These are phyloP conservation scores for Platycheirus albimanus DNA, from an alignment of 2,888 invertebrate genomes.

Conservation along the genomic window DNA sequence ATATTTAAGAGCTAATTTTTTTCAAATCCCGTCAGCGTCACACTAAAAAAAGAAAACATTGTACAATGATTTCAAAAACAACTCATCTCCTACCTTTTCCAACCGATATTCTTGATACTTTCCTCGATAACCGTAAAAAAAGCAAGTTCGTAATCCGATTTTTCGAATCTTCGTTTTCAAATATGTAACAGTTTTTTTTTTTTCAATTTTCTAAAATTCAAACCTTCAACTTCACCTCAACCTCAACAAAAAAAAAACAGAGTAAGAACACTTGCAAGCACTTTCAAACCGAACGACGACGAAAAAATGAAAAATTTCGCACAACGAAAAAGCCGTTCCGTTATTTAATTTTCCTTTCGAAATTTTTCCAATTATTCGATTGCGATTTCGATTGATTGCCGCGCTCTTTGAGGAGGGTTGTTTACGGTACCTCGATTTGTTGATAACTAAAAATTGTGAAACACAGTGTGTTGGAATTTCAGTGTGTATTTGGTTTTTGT, in stretches of 20 bases:
- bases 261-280: neutral
- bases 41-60: neutral
- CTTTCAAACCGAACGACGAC: too few relatives aligned
- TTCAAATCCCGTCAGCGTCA: too few relatives aligned
- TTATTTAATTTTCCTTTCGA: slow-evolving; percentile 32
- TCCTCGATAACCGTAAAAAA: neutral
- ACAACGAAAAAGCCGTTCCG: slow-evolving; percentile 31
- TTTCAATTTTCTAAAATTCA: too few relatives aligned
- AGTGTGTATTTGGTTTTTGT: slow-evolving; percentile 27
- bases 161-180: slow-evolving; percentile 3
- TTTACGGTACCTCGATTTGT: slow-evolving; percentile 79
- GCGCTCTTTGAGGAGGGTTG: slow-evolving; percentile 61
- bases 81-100: slow-evolving; percentile 3
- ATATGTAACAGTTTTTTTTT: slow-evolving; percentile 12
- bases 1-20: too few relatives aligned
- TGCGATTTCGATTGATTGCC: slow-evolving; percentile 37
- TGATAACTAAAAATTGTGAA: slow-evolving; percentile 77
- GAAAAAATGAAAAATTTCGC: slow-evolving; percentile 18
- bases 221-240: too few relatives aligned
- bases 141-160: slow-evolving; percentile 19
- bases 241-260: neutral
- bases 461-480: slow-evolving; percentile 59
- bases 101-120: neutral
- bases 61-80: neutral
- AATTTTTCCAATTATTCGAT: slow-evolving; percentile 5